These are phyloP conservation scores for Gallirallus australis DNA, from an alignment of 2,797 vertebrate species.

Conservation along the genomic window DNA sequence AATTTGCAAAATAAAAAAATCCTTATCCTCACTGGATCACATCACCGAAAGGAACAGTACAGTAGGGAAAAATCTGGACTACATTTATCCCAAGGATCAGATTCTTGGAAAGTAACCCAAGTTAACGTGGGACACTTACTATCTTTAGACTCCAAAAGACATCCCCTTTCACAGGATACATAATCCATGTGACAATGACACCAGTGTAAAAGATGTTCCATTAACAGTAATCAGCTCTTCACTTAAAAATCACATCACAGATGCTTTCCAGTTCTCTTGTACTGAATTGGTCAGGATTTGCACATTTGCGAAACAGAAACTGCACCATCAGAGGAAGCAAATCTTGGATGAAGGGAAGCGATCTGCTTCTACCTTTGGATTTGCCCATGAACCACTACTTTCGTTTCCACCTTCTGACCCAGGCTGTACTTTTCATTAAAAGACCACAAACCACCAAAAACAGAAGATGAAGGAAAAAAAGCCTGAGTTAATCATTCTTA, in stretches of 20 bases:
- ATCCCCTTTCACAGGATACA: neutral
- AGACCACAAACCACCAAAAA: no score
- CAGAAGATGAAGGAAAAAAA: neutral
- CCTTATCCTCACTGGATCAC: neutral
- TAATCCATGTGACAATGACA: neutral
- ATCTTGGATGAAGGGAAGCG: neutral
- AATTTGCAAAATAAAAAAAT: neutral
- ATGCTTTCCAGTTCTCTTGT: neutral
- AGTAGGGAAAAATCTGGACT: neutral
- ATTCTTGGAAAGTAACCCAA: neutral
- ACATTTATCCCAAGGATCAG: neutral
- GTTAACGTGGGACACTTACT: neutral
- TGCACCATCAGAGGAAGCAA: neutral
- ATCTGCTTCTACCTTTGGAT: neutral
- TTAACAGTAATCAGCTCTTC: neutral
- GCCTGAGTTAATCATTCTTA: slow-evolving; percentile 62
- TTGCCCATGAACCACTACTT: neutral
- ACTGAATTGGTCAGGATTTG: neutral
- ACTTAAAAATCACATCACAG: neutral
- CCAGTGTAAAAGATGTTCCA: neutral
- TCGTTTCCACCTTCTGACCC: neutral
- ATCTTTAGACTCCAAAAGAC: neutral
- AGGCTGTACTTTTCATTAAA: neutral
- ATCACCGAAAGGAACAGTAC: neutral
- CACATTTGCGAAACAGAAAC: neutral